phyloP scores from a whole-genome alignment of 1,140 invertebrate genomes.

The Scaptomyza hsui region DNA sequence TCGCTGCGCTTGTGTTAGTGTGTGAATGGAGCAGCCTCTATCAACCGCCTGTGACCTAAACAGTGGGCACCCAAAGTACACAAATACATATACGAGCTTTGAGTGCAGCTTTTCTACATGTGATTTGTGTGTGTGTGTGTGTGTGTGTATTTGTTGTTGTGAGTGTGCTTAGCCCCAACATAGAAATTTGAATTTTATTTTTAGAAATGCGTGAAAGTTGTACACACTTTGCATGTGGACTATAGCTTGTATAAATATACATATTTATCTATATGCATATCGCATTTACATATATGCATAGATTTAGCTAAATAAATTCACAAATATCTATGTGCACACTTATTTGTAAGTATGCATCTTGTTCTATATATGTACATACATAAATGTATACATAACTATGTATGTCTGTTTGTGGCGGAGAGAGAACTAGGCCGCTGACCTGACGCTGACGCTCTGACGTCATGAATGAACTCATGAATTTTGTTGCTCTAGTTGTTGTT shows the following conservation, averaged over 20 bases:
- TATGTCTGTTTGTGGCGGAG: slow-evolving; percentile 13
- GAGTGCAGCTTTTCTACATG: slow-evolving; percentile 19
- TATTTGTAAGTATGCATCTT: neutral
- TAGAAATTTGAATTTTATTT: slow-evolving; percentile 72
- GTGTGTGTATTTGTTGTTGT: slow-evolving; percentile 21
- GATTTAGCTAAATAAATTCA: slow-evolving; percentile 6
- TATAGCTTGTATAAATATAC: neutral
- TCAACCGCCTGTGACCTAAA: slow-evolving; percentile 4
- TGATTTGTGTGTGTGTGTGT: slow-evolving; percentile 5
- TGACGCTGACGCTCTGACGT: slow-evolving; percentile 76
- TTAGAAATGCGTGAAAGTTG: slow-evolving; percentile 67
- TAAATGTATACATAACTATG: slow-evolving; percentile 5
- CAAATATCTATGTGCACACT: slow-evolving; percentile 16
- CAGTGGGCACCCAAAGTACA: slow-evolving; percentile 11
- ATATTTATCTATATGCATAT: slow-evolving; percentile 18
- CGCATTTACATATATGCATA: slow-evolving; percentile 17
- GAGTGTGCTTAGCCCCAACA: slow-evolving; percentile 42
- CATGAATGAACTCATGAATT: slow-evolving; percentile 82
- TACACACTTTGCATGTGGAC: slow-evolving; percentile 44
- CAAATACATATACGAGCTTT: neutral
- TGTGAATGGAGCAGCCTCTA: slow-evolving; percentile 31
- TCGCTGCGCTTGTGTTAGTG: slow-evolving; percentile 15
- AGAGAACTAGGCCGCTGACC: slow-evolving; percentile 83
- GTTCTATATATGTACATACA: slow-evolving; percentile 12
- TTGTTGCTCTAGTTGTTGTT: slow-evolving; percentile 9